Conservation (phyloP, 2,113 vertebrate genomes). For the Cyprinodon tularosa region DNA sequence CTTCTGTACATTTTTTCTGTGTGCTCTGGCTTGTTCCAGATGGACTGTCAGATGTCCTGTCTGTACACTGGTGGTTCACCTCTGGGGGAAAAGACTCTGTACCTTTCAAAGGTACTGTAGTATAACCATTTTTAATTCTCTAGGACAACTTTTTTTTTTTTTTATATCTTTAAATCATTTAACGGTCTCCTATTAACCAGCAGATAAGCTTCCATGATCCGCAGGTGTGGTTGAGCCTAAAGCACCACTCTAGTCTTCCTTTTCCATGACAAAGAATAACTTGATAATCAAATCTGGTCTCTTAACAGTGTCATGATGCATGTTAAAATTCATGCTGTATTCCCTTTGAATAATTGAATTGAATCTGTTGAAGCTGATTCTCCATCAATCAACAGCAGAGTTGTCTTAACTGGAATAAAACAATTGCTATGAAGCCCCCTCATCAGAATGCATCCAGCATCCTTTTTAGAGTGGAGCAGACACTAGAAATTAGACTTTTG, state of each 20-base stretch:
- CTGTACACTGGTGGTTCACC: not conserved
- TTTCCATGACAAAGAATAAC: slow-evolving; percentile 27
- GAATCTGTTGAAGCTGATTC: slow-evolving; percentile 48
- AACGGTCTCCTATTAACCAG: not conserved
- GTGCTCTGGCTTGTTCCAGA: not conserved
- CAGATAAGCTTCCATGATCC: slow-evolving; percentile 4
- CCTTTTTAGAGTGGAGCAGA: slow-evolving; percentile 57
- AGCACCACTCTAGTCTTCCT: slow-evolving; percentile 8
- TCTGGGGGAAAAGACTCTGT: not conserved
- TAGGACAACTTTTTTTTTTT: not conserved
- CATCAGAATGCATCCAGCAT: slow-evolving; percentile 64
- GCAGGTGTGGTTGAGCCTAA: slow-evolving; percentile 9
- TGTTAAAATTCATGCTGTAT: slow-evolving; percentile 22
- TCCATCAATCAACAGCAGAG: slow-evolving; percentile 31
- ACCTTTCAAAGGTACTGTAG: not conserved
- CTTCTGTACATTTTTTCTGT: not conserved
- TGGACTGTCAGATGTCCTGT: not conserved
- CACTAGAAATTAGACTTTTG: slow-evolving; percentile 63
- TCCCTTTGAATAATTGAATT: slow-evolving; percentile 38
- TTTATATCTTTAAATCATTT: not conserved
- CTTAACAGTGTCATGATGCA: slow-evolving; percentile 34
- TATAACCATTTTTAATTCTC: slow-evolving; percentile 4
- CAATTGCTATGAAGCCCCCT: slow-evolving; percentile 38
- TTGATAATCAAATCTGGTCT: slow-evolving; percentile 38
- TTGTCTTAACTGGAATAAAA: slow-evolving; percentile 57